phyloP scores from a whole-genome alignment of 1,140 invertebrate species.

The Ylistrum balloti region DNA sequence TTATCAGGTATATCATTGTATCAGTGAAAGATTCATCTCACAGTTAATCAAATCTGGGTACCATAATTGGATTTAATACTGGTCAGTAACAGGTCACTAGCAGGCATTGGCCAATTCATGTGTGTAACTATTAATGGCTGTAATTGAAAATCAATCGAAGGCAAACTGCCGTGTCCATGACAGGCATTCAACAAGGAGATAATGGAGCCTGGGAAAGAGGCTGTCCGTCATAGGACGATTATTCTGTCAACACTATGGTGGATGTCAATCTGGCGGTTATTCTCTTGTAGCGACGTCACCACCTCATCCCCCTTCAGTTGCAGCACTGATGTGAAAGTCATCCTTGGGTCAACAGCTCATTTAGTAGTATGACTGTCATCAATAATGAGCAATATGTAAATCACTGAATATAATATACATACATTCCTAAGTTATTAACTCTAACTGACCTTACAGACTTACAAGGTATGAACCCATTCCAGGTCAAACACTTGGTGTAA shows the following conservation, averaged over 20 bases:
- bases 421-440: not conserved
- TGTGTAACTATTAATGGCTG: not conserved
- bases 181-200: not conserved
- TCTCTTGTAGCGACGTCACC: not conserved
- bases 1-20: too few species aligned
- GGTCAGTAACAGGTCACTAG: not conserved
- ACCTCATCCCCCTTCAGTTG: not conserved
- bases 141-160: slow-evolving; percentile 17
- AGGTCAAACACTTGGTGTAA: too few species aligned
- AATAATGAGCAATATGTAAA: not conserved
- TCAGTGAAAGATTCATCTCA: not conserved
- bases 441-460: not conserved
- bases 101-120: not conserved
- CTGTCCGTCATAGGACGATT: not conserved
- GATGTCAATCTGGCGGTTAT: not conserved
- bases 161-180: not conserved
- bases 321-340: not conserved
- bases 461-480: not conserved
- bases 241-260: not conserved
- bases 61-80: not conserved
- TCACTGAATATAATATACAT: not conserved
- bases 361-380: not conserved
- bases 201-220: not conserved
- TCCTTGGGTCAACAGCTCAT: not conserved
- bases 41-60: not conserved